A percentile compares a stretch with the other conserved stretches of the same genome.
Conservation (phyloP, 2,113 vertebrate species). For the Phalacrocorax aristotelis region DNA sequence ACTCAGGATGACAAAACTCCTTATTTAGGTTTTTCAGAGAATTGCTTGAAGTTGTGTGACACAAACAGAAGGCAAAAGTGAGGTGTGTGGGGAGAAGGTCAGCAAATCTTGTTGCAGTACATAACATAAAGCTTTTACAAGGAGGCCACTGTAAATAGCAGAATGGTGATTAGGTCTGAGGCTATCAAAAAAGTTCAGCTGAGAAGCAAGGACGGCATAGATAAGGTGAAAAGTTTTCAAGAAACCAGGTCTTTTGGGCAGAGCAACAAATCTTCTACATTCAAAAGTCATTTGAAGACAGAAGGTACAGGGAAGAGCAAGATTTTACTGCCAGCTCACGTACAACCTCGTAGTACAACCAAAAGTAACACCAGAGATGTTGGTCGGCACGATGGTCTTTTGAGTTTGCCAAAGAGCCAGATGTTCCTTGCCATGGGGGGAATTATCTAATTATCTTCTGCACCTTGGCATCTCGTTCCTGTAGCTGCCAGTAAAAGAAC, state of each 20-base stretch:
- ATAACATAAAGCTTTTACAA: neutral
- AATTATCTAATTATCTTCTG: neutral
- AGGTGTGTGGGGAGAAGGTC: neutral
- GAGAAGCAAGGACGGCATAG: neutral
- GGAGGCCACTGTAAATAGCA: neutral
- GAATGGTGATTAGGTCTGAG: neutral
- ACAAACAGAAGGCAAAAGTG: neutral
- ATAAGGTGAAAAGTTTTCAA: neutral
- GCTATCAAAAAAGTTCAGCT: neutral
- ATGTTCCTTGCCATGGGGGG: slow-evolving; percentile 1
- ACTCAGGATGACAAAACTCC: neutral
- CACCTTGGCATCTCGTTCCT: slow-evolving; percentile 1
- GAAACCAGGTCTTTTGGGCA: neutral
- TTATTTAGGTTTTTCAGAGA: neutral
- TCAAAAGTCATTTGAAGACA: neutral
- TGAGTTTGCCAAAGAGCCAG: neutral
- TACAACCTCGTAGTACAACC: neutral
- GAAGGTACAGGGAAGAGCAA: neutral
- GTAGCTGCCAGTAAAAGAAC: neutral
- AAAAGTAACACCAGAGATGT: accelerated
- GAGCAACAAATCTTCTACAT: neutral
- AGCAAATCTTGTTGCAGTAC: neutral
- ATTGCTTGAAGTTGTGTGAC: neutral
- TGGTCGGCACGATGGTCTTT: neutral
- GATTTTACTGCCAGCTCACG: neutral